Evolutionary conservation across 2,113 vertebrate genomes (phyloP).

Genomic region (Paradisaea rubra): DNA sequence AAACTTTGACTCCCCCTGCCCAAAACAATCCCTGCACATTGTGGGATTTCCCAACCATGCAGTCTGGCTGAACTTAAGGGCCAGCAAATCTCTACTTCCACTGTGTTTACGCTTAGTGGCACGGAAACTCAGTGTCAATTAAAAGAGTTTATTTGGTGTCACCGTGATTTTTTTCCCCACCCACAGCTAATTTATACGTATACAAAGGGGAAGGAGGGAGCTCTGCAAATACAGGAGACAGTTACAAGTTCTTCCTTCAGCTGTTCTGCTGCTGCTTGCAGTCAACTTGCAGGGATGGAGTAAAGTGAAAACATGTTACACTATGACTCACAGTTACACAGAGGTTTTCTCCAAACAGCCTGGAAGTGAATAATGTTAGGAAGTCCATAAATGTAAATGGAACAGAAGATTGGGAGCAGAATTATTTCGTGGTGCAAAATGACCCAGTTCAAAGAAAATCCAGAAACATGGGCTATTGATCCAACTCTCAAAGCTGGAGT

Average conservation of each 20-base stretch:
- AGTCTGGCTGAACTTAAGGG: not conserved
- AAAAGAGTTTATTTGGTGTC: not conserved
- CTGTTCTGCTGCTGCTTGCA: not conserved
- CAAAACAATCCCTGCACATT: not conserved
- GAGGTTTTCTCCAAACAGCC: not conserved
- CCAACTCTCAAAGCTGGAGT: not conserved
- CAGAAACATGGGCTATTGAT: not conserved
- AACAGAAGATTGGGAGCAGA: not conserved
- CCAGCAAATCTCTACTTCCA: not conserved
- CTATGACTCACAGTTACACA: not conserved
- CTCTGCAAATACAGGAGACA: not conserved
- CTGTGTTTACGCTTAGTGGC: not conserved
- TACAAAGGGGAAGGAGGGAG: not conserved
- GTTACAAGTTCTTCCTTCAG: not conserved
- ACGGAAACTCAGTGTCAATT: not conserved
- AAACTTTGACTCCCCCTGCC: not conserved
- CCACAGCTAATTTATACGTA: not conserved
- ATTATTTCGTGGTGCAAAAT: not conserved
- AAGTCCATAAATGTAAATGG: not conserved
- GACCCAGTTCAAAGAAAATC: not conserved
- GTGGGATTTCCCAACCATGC: not conserved
- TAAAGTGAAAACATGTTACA: not conserved
- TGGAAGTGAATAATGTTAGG: not conserved
- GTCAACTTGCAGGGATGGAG: not conserved
- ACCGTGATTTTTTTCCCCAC: not conserved